A percentile compares a stretch with the other conserved stretches of the same genome.
These are phyloP conservation scores for Canis aureus DNA, from an alignment of 2,113 vertebrate species.

Conservation along the genomic window DNA sequence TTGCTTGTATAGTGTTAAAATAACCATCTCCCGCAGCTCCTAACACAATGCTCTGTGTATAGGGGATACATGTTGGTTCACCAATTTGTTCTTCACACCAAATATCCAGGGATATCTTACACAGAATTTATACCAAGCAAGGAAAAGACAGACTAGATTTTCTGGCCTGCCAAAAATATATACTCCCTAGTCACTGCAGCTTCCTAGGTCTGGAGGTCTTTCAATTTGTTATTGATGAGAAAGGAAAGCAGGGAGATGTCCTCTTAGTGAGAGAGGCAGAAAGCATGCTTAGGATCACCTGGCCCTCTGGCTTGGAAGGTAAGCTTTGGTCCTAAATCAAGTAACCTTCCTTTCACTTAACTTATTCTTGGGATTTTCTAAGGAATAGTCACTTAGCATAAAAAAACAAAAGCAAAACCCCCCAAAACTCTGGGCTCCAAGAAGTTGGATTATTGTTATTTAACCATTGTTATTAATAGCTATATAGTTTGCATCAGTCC, in stretches of 20 bases:
- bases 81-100: background rate
- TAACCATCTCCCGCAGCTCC: background rate
- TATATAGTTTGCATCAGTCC: conserved; percentile 55
- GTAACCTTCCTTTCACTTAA: background rate
- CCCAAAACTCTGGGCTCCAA: background rate
- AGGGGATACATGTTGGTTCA: background rate
- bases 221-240: background rate
- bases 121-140: background rate
- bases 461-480: conserved; percentile 57
- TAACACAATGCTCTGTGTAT: background rate
- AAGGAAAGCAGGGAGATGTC: background rate
- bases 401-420: background rate
- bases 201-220: background rate
- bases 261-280: background rate
- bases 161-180: background rate
- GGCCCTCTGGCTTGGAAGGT: background rate
- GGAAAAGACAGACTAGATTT: background rate
- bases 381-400: background rate
- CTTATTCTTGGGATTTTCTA: background rate
- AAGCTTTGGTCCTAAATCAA: background rate
- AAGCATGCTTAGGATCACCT: too few relatives aligned
- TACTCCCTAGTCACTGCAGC: background rate
- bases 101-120: background rate
- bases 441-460: conserved; percentile 57
- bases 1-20: conserved; percentile 32